These are phyloP conservation scores for Colius striatus DNA, from an alignment of 2,113 vertebrate genomes.

Conservation along the genomic window DNA sequence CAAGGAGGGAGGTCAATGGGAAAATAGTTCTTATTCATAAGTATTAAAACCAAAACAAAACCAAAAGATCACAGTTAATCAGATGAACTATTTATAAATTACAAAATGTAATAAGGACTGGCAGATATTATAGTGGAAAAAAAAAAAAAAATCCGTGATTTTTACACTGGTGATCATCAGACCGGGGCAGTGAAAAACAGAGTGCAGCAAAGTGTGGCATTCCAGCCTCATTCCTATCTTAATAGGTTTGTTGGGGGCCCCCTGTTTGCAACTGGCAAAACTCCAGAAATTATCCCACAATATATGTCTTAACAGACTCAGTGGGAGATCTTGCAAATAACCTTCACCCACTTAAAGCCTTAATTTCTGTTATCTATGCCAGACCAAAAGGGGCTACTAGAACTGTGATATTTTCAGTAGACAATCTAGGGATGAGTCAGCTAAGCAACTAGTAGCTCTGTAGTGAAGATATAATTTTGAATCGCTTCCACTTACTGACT, in stretches of 20 bases:
- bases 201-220: slow-evolving; percentile 39
- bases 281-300: slow-evolving; percentile 54
- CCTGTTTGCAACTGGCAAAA: slow-evolving; percentile 42
- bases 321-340: slow-evolving; percentile 39
- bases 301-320: slow-evolving; percentile 30
- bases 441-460: neutral
- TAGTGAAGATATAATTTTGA: neutral
- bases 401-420: neutral
- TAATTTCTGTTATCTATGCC: neutral
- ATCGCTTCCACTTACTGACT: neutral
- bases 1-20: neutral
- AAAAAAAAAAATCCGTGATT: slow-evolving; percentile 21
- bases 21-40: neutral
- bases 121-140: neutral
- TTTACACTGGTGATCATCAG: slow-evolving; percentile 43
- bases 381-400: neutral
- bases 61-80: slow-evolving; percentile 1
- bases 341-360: slow-evolving; percentile 18
- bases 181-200: slow-evolving; percentile 34
- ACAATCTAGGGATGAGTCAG: neutral
- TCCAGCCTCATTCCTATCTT: slow-evolving; percentile 55
- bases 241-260: slow-evolving; percentile 34
- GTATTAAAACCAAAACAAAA: neutral
- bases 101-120: slow-evolving; percentile 33
- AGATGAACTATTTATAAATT: slow-evolving; percentile 27